Conservation (phyloP, 2,797 vertebrate genomes). For the Sciaenops ocellatus region DNA sequence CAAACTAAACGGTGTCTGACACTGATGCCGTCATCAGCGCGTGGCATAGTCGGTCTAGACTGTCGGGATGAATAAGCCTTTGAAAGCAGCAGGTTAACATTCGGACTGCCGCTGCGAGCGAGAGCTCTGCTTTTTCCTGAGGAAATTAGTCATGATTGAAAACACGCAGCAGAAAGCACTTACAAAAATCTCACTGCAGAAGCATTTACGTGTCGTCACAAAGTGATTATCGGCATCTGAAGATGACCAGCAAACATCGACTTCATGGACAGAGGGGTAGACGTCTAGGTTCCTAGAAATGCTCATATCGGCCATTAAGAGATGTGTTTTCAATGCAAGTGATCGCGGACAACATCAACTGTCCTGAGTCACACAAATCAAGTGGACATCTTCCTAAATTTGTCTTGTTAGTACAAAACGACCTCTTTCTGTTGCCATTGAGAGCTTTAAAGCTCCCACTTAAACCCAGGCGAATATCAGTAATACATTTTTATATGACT, state of each 20-base stretch:
- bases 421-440: too few species aligned
- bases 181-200: background rate
- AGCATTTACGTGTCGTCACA: background rate
- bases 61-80: conserved; percentile 21
- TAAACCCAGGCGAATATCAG: too few species aligned
- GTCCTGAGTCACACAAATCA: too few species aligned
- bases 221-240: background rate
- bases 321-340: too few species aligned
- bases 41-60: conserved; percentile 43
- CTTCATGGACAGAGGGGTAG: background rate
- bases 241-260: background rate
- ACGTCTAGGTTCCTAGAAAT: background rate
- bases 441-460: too few species aligned
- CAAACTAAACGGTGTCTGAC: too few species aligned
- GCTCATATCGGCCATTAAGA: too few species aligned
- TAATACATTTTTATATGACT: too few species aligned
- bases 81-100: background rate
- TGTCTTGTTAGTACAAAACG: too few species aligned
- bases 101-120: background rate
- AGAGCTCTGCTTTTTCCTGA: background rate
- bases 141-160: conserved; percentile 19
- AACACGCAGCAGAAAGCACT: background rate
- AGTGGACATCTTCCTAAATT: too few species aligned
- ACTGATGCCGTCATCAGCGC: conserved; percentile 42
- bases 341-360: too few species aligned